These are phyloP conservation scores for Spodoptera frugiperda DNA, from an alignment of 1,140 invertebrate genomes.

Conservation along the genomic window DNA sequence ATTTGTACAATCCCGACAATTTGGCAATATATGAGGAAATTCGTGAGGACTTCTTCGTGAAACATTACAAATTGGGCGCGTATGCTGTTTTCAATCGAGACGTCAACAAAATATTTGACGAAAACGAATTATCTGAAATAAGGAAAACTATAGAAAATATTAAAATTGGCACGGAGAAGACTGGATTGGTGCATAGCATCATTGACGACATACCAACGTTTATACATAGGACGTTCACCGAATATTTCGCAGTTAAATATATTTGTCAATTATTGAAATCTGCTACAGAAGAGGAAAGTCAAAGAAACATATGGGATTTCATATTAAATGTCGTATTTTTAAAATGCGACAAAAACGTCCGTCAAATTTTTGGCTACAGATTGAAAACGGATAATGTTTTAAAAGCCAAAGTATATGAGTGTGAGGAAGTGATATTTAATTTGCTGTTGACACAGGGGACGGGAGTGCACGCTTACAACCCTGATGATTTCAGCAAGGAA, in stretches of 20 bases:
- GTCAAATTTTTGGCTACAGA: too few species aligned
- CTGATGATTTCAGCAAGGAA: background rate
- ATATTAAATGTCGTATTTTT: background rate
- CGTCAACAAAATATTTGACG: background rate
- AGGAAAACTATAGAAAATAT: background rate
- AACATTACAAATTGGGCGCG: slow-evolving; percentile 32
- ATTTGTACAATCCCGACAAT: slow-evolving; percentile 27
- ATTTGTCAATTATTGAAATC: slow-evolving; percentile 16
- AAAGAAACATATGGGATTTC: slow-evolving; percentile 4
- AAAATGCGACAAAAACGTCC: too few species aligned
- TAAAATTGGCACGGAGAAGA: slow-evolving; percentile 14
- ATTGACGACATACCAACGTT: background rate
- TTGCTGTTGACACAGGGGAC: background rate
- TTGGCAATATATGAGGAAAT: slow-evolving; percentile 8
- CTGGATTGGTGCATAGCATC: background rate
- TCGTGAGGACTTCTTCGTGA: background rate
- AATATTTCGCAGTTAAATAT: slow-evolving; percentile 29
- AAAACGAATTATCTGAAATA: background rate
- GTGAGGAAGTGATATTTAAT: background rate
- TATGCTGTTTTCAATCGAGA: slow-evolving; percentile 14
- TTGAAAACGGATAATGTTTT: too few species aligned
- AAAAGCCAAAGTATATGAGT: background rate
- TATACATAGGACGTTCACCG: slow-evolving; percentile 15
- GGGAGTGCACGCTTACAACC: background rate
- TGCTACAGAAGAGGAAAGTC: background rate